Evolutionary conservation across 2,113 vertebrate species (phyloP), one percentile per base, ranked within the genome.

Genomic region (Perca flavescens): DNA sequence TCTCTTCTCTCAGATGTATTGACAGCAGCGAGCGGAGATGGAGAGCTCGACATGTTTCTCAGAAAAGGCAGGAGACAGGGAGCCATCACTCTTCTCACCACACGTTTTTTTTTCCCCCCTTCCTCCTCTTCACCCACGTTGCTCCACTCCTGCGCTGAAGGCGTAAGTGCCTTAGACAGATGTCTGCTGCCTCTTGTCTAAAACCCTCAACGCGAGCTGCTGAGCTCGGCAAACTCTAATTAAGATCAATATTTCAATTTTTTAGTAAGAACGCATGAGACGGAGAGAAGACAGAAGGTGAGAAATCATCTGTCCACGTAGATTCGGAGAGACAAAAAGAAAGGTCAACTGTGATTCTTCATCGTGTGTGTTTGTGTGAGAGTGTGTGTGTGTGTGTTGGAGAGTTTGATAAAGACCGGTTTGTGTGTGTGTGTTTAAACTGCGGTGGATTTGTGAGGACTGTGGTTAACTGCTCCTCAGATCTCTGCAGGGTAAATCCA

Each of bases 211-310:
- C 85, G 78, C 61, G 74, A 93, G 89, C 91, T 95, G 95, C 95
- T 96, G 94, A 95, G 94, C 94, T 95, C 92, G 84, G 94, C 95
- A 95, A 92, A 94, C 92, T 95, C 92, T 95, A 96, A 96, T 96
- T 96, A 96, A 96, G 95, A 95, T 95, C 95, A 95, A 95, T 96
- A 95, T 95, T 95, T 95, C 94, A 94, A 94, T 95, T 94, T 94
- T 94, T 95, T 96, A 93, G 92, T 95, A 94, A 95, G 94, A 94
- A 90, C 85, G 89, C 83, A 75, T 25, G 46, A 90, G 93, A 90
- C 85, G 80, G 89, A 83, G 90, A 46, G 88, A 83, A 91, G 88
- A 87, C 82, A 25, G 70, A 74, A 58, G 82, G 81, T 89, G 90
- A 94, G 91, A 80, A 93, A 91, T 93, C 88, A 86, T 93, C 90